A percentile compares a stretch with the other conserved stretches of the same genome.
Evolutionary conservation across 2,888 invertebrate genomes (phyloP).

Genomic region (Himalopsyche tibetana): DNA sequence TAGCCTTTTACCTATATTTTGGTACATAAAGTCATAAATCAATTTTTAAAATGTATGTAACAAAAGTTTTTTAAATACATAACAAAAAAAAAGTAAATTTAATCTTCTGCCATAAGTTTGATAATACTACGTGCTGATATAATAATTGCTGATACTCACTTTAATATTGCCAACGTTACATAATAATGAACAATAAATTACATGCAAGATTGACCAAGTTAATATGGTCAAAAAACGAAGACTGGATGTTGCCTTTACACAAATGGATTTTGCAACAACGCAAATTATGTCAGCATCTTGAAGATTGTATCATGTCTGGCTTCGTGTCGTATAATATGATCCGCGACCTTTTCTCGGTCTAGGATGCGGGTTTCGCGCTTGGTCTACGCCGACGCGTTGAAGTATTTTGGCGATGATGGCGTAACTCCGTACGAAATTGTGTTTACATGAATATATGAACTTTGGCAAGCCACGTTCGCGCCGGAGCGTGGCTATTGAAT

Average conservation of each 20-base stretch:
- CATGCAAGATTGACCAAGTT: too few relatives aligned
- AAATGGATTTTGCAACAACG: background rate
- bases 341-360: conserved; percentile 34
- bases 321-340: background rate
- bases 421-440: background rate
- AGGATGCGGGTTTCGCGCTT: conserved; percentile 37
- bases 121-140: too few relatives aligned
- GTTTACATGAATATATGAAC: background rate
- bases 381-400: conserved; percentile 38
- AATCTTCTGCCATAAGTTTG: too few relatives aligned
- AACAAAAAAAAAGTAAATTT: too few relatives aligned
- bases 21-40: too few relatives aligned
- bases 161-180: too few relatives aligned
- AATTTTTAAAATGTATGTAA: too few relatives aligned
- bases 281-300: conserved; percentile 6
- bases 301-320: background rate
- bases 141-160: too few relatives aligned
- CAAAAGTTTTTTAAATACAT: too few relatives aligned
- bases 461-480: conserved; percentile 15
- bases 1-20: too few relatives aligned
- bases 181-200: too few relatives aligned
- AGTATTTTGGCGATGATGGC: conserved; percentile 28
- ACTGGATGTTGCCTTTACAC: background rate
- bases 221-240: too few relatives aligned
- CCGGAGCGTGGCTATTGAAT: background rate